These are phyloP conservation scores for Actinopyga echinites DNA, from an alignment of 53 echinoderm and acorn worm species.

Conservation along the genomic window DNA sequence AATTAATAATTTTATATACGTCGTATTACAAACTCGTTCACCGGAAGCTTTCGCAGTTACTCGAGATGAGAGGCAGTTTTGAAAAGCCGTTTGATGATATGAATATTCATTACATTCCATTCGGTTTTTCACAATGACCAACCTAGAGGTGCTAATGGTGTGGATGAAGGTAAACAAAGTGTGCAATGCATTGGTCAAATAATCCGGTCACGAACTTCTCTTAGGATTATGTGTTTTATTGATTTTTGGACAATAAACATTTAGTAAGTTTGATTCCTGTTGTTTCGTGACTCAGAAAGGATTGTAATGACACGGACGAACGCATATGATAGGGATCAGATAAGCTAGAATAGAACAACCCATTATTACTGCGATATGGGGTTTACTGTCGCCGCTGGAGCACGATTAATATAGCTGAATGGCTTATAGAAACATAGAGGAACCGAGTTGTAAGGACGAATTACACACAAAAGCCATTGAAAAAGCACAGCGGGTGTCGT, in stretches of 20 bases:
- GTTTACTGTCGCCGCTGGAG: no score
- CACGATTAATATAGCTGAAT: no score
- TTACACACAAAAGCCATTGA: not conserved
- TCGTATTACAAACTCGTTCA: no score
- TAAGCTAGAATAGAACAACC: no score
- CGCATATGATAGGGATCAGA: not conserved
- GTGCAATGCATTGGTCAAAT: constrained; percentile 13
- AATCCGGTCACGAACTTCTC: constrained; percentile 40
- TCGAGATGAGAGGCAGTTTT: no score
- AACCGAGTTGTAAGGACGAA: no score
- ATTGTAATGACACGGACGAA: not conserved
- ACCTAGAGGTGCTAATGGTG: constrained; percentile 31
- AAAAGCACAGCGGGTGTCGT: constrained; percentile 16
- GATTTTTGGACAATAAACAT: constrained; percentile 42
- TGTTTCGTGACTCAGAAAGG: constrained; percentile 29
- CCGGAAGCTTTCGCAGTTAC: no score
- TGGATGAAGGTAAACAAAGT: constrained; percentile 10
- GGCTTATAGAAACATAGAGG: no score
- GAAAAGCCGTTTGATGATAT: not conserved
- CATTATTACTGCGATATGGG: no score
- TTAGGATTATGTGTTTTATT: constrained; percentile 29
- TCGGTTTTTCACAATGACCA: constrained; percentile 25
- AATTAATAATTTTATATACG: no score
- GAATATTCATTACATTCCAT: constrained; percentile 30
- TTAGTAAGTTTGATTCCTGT: not conserved